phyloP scores from a whole-genome alignment of 2,113 vertebrate species.

The Triplophysa tibetana region DNA sequence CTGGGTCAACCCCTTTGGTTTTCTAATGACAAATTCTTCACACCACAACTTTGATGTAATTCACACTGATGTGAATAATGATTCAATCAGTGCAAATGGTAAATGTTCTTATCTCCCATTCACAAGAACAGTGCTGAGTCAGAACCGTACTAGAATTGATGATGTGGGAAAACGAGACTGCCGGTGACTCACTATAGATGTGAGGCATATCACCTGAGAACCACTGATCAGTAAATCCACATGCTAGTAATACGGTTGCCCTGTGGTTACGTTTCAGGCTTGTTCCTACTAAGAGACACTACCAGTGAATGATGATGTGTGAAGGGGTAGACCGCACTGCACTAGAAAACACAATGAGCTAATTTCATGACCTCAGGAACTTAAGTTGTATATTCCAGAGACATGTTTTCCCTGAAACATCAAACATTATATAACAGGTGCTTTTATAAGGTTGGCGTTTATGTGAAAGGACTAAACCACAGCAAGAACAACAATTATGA shows the following conservation, averaged over 20 bases:
- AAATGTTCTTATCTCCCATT: not conserved
- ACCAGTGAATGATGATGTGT: constrained; percentile 25
- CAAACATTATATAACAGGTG: not conserved
- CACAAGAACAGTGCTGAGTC: not conserved
- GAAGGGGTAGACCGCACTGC: constrained; percentile 4
- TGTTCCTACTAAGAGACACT: not conserved
- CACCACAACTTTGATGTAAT: not conserved
- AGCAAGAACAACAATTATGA: not conserved
- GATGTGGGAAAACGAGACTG: not conserved
- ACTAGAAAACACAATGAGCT: constrained; percentile 8
- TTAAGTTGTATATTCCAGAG: constrained; percentile 3
- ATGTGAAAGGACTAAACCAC: constrained; percentile 14
- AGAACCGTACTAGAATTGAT: constrained; percentile 5
- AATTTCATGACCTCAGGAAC: constrained; percentile 28
- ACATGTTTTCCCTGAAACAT: constrained; percentile 17
- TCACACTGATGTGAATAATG: not conserved
- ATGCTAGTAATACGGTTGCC: not conserved
- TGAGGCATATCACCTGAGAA: not conserved
- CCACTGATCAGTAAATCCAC: constrained; percentile 3
- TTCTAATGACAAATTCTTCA: constrained; percentile 15
- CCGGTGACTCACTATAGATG: not conserved
- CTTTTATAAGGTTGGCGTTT: constrained; percentile 9
- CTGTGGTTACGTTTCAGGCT: constrained; percentile 8
- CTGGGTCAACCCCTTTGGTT: constrained; percentile 36
- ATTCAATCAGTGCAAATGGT: constrained; percentile 12